phyloP scores from a whole-genome alignment of 2,797 vertebrate species.

The Melanotaenia pygmaea region DNA sequence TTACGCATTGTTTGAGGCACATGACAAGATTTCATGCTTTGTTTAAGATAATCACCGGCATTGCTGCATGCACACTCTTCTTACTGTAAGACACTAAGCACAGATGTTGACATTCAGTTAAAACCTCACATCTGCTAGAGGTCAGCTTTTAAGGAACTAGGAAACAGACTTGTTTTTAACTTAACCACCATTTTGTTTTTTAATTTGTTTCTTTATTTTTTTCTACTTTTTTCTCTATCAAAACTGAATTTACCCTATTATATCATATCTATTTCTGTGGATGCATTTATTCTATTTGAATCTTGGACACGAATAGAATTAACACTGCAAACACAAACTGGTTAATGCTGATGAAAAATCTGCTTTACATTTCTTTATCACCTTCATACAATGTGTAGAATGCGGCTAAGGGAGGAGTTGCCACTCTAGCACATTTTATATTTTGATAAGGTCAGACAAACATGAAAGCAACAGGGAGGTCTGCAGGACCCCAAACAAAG shows the following conservation, averaged over 20 bases:
- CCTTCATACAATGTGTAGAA: conserved; percentile 1
- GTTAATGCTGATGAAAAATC: not conserved
- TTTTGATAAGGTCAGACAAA: conserved; percentile 20
- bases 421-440: not conserved
- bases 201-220: not conserved
- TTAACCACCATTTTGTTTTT: conserved; percentile 1
- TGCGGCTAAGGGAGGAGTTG: not conserved
- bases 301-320: not conserved
- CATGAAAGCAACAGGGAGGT: not conserved
- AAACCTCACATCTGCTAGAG: conserved; percentile 20
- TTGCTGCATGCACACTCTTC: conserved; percentile 1
- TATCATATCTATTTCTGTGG: not conserved
- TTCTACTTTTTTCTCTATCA: not conserved
- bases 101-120: conserved; percentile 6
- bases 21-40: conserved; percentile 50
- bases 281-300: not conserved
- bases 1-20: conserved; percentile 45
- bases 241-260: not conserved
- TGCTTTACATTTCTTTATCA: not conserved
- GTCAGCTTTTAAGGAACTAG: conserved; percentile 52
- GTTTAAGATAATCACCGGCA: conserved; percentile 24
- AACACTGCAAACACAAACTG: not conserved
- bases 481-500: not conserved
- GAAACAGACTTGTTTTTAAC: conserved; percentile 6
- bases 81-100: not conserved